Evolutionary conservation across 2,888 invertebrate genomes (phyloP).

Genomic region (Halictus ligatus): DNA sequence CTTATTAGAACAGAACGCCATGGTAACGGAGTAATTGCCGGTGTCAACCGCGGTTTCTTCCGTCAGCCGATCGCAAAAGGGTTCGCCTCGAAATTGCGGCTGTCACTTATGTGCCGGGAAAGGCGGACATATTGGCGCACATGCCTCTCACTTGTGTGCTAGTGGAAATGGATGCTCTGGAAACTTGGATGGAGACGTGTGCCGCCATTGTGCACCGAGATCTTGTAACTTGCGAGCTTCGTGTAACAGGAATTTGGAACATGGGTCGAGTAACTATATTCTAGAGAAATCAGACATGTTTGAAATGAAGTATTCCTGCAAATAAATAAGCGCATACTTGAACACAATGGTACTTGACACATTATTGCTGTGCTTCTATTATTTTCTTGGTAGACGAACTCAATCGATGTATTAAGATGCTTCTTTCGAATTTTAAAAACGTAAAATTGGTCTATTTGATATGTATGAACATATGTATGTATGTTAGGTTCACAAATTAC

Average conservation of each 20-base stretch:
- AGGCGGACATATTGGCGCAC: slow-evolving; percentile 2
- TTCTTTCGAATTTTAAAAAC: neutral
- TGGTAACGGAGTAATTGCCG: neutral
- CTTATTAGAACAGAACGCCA: slow-evolving; percentile 8
- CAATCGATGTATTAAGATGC: neutral
- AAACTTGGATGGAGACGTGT: neutral
- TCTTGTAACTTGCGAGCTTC: neutral
- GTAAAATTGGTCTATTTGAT: neutral
- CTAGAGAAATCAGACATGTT: neutral
- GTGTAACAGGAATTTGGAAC: neutral
- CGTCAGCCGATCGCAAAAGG: neutral
- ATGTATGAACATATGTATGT: too few species aligned
- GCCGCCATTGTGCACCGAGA: neutral
- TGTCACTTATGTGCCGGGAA: neutral
- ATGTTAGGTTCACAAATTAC: too few species aligned
- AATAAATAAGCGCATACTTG: neutral
- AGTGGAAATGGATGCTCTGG: neutral
- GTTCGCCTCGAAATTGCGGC: neutral
- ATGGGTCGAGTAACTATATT: neutral
- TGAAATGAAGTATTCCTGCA: neutral
- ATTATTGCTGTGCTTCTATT: neutral
- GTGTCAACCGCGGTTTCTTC: slow-evolving; percentile 12
- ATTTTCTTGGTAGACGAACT: neutral
- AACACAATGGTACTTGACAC: neutral
- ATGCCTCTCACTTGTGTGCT: neutral